These are phyloP conservation scores for Benthosema pterotum DNA, from an alignment of 2,797 vertebrate species.

Conservation along the genomic window DNA sequence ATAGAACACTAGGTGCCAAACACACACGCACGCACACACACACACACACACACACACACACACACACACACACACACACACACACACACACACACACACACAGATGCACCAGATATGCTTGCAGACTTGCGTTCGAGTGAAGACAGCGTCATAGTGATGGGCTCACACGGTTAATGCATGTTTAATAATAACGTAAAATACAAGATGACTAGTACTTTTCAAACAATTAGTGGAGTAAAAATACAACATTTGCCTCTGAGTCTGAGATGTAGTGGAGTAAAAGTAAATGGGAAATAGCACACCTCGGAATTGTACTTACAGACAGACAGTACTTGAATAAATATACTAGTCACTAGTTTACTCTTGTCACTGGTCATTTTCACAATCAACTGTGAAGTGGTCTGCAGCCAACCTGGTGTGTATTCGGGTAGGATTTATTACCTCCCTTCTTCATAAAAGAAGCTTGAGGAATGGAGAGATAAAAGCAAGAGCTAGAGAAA, in stretches of 20 bases:
- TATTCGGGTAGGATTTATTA: constrained; percentile 14
- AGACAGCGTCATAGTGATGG: constrained; percentile 8
- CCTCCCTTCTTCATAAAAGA: not conserved
- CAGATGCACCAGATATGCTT: constrained; percentile 22
- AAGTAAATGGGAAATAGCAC: too few relatives aligned
- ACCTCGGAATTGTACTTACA: too few relatives aligned
- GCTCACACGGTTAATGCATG: too few relatives aligned
- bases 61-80: constrained; percentile 9
- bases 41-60: constrained; percentile 2
- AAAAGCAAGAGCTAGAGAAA: not conserved
- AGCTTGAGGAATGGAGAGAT: not conserved
- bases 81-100: constrained; percentile 7
- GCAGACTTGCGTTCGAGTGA: constrained; percentile 46
- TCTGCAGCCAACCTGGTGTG: not conserved
- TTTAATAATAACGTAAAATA: too few relatives aligned
- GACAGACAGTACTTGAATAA: too few relatives aligned
- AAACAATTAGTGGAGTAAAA: too few relatives aligned
- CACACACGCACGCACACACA: constrained; percentile 6
- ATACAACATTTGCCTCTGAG: too few relatives aligned
- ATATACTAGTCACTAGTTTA: too few relatives aligned
- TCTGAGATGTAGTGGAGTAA: too few relatives aligned
- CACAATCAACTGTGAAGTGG: constrained; percentile 43
- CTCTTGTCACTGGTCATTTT: constrained; percentile 34
- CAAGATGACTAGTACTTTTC: too few relatives aligned
- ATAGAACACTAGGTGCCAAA: not conserved